Evolutionary conservation across 1,140 invertebrate species (phyloP), one percentile per base, ranked within the genome.

Genomic region (Sitophilus oryzae): DNA sequence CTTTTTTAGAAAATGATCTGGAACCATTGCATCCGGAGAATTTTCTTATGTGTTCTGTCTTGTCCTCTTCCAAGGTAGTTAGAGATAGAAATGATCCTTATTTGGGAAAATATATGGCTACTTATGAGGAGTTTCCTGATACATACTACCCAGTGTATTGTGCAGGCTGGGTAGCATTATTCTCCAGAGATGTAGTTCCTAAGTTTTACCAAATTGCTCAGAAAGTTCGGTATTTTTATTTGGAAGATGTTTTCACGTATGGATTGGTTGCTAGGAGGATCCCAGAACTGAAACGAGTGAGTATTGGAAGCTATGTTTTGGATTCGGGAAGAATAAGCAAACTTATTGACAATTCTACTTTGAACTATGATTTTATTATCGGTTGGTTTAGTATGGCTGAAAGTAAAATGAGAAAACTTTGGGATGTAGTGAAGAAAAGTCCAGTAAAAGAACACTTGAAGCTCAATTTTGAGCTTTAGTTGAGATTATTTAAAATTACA

Each of bases 91-190:
- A 11, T 11, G 25, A 30, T 5, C 5, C 5, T 6, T n/a, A n/a
- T n/a, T 82, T 74, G 66, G 76, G 81, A 0, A 90, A 90, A 66
- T 91, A 88, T 87, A 79, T 80, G 38, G 84, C 89, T 6, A 79
- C 81, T 10, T 76, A 77, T 30, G 70, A 68, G 9, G 86, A 91
- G 66, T 90, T 83, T 71, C 63, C 75, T 3, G 69, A 68, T 1
- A 72, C 74, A 30, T 74, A 72, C 61, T 91, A 89, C 72, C 86
- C 85, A 19, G 69, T 77, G 6, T 62, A 65, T 65, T 85, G 86
- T 30, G 5, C 25, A 5, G 25, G 25, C 11, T 30, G 25, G 25
- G 25, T 5, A 5, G 25, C 11, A 6, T 11, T 30, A 5, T 30
- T 30, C 25, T 6, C 25, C 25, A 30, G 5, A 11, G 25, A 30